Conservation (phyloP, 2,113 vertebrate species). For the Oryzias melastigma region DNA sequence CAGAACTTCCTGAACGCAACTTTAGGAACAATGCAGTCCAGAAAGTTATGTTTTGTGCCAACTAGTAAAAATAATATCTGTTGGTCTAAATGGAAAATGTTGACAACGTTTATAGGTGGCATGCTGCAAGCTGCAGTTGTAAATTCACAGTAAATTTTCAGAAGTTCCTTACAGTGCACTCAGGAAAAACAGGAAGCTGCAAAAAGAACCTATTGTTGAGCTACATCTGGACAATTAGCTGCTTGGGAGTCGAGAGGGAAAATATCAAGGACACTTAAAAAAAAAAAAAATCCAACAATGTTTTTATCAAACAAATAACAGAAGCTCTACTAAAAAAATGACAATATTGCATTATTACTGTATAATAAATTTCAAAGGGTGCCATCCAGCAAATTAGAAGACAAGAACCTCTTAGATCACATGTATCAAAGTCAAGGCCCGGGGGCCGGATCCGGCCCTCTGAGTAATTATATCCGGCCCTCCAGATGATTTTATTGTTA, state of each 20-base stretch:
- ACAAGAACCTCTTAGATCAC: too few species aligned
- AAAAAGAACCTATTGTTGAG: constrained; percentile 32
- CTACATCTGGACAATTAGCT: constrained; percentile 29
- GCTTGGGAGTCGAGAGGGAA: neutral
- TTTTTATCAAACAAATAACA: too few species aligned
- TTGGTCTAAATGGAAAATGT: too few species aligned
- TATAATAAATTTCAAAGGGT: too few species aligned
- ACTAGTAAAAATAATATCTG: too few species aligned
- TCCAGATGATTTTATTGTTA: too few species aligned
- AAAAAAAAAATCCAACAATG: constrained; percentile 9
- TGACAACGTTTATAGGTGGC: neutral
- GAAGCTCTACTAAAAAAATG: neutral
- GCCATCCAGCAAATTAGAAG: too few species aligned
- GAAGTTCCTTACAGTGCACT: neutral
- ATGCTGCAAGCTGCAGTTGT: neutral
- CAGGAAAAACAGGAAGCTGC: constrained; percentile 36
- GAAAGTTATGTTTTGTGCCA: neutral
- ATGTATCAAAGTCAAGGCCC: neutral
- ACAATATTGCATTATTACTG: too few species aligned
- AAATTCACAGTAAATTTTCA: neutral
- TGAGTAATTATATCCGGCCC: too few species aligned
- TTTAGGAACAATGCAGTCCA: too few species aligned
- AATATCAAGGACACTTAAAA: neutral
- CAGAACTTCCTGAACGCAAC: neutral
- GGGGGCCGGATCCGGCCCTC: too few species aligned